A percentile compares a stretch with the other conserved stretches of the same genome.
phyloP scores from a whole-genome alignment of 2,113 vertebrate species.

The Athene noctua region DNA sequence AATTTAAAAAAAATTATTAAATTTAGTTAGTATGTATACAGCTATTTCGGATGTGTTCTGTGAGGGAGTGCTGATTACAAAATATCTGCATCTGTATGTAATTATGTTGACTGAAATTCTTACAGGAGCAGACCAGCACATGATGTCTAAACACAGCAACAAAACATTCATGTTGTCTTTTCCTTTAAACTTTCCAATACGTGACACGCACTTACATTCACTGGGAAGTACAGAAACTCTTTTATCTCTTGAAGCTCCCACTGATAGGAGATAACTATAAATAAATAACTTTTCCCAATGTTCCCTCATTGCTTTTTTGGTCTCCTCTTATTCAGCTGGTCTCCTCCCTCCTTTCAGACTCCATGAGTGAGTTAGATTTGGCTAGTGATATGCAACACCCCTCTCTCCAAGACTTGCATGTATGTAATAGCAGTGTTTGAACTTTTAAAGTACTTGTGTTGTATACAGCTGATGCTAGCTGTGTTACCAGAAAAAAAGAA shows the following conservation, averaged over 20 bases:
- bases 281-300: neutral
- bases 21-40: neutral
- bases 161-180: neutral
- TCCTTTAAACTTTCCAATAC: neutral
- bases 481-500: neutral
- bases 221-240: neutral
- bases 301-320: neutral
- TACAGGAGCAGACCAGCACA: neutral
- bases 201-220: neutral
- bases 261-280: neutral
- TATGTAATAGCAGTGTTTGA: neutral
- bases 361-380: neutral
- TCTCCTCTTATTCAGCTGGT: neutral
- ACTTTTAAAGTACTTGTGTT: neutral
- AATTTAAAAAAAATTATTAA: neutral
- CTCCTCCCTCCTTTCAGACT: neutral
- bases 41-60: neutral
- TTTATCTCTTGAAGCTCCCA: neutral
- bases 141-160: neutral
- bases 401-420: fast-evolving
- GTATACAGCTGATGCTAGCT: neutral
- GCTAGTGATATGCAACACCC: neutral
- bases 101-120: neutral
- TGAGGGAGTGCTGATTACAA: neutral
- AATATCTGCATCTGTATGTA: neutral